These are phyloP conservation scores for Oscarella lobularis DNA, from an alignment of 37 sponge, comb jelly and placozoan genomes.

Conservation along the genomic window DNA sequence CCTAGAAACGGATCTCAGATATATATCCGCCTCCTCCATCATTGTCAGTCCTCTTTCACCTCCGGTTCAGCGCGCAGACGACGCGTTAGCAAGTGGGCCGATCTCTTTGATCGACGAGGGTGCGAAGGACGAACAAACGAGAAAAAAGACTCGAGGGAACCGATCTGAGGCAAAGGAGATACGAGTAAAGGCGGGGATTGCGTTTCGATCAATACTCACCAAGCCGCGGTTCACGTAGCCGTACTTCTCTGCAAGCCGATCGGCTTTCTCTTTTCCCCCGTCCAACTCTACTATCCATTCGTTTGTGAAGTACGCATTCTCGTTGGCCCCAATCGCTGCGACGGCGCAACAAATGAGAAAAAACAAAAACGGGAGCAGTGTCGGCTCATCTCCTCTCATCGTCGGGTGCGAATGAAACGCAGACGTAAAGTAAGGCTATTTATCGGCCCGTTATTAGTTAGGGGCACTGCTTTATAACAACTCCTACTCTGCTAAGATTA, in stretches of 20 bases:
- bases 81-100: neutral
- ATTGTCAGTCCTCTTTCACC: neutral
- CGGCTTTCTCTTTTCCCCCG: neutral
- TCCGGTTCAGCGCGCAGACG: neutral
- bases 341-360: no score
- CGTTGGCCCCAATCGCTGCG: no score
- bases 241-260: neutral
- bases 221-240: neutral
- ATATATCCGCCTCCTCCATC: neutral
- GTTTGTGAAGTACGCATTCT: neutral
- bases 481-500: no score
- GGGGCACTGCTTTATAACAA: no score
- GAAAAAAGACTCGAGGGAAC: neutral
- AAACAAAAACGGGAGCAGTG: no score
- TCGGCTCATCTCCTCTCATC: no score
- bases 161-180: neutral
- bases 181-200: neutral
- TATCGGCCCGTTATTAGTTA: no score
- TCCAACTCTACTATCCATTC: neutral
- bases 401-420: no score
- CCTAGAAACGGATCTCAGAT: slow-evolving; percentile 25
- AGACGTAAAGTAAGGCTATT: no score
- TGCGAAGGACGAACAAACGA: neutral
- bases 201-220: neutral
- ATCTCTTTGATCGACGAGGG: neutral